Evolutionary conservation across 2,888 invertebrate genomes (phyloP).

Genomic region (Punctoribates punctum): DNA sequence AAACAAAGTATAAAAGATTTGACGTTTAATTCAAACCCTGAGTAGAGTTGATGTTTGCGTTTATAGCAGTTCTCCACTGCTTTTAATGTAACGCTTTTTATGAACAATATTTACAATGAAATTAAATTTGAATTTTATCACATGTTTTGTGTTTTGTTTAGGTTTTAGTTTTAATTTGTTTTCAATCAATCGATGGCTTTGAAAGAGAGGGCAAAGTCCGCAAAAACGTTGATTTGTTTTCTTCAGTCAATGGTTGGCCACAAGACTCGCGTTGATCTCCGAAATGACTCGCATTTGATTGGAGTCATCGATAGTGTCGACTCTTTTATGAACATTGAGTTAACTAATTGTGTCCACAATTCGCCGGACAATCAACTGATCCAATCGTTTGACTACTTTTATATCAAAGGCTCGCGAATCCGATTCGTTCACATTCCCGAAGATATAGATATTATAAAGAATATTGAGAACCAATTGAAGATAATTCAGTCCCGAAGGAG

Average conservation of each 20-base stretch:
- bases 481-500: background rate
- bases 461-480: constrained; percentile 39
- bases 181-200: background rate
- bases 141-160: background rate
- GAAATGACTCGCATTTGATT: constrained; percentile 40
- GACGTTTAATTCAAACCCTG: no score
- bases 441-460: constrained; percentile 39
- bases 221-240: constrained; percentile 44
- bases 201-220: constrained; percentile 43
- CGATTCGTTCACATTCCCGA: constrained; percentile 43
- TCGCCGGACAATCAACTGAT: background rate
- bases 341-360: constrained; percentile 25
- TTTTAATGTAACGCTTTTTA: no score
- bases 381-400: constrained; percentile 41
- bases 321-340: constrained; percentile 44
- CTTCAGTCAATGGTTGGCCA: constrained; percentile 43
- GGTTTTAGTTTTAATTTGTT: background rate
- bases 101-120: no score
- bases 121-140: no score
- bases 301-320: constrained; percentile 43
- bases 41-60: no score
- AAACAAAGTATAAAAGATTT: no score
- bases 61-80: no score
- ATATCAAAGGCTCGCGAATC: constrained; percentile 43
- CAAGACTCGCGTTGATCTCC: constrained; percentile 38